Evolutionary conservation across 2,888 invertebrate genomes (phyloP).

Genomic region (Heteromyza rotundicornis): DNA sequence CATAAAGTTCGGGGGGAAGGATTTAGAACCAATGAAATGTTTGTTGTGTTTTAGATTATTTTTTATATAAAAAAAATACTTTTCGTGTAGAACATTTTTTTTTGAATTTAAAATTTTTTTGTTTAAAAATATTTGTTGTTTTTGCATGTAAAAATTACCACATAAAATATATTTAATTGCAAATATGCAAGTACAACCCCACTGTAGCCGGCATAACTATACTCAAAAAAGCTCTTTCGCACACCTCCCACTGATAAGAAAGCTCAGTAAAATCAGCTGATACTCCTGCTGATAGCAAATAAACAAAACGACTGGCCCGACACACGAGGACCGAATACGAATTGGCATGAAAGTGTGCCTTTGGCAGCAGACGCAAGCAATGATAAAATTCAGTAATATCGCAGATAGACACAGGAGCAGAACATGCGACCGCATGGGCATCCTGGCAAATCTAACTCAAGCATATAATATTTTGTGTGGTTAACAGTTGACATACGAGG

Average conservation of each 20-base stretch:
- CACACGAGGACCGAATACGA: not conserved
- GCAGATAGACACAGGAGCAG: not conserved
- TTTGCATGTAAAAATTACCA: too few species aligned
- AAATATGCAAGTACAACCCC: too few species aligned
- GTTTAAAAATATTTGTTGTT: too few species aligned
- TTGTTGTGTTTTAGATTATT: too few species aligned
- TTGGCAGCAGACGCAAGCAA: not conserved
- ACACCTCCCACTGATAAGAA: conserved; percentile 18
- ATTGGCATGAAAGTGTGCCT: conserved; percentile 1
- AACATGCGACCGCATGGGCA: not conserved
- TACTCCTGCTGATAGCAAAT: not conserved
- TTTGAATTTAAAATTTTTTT: too few species aligned
- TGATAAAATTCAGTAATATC: not conserved
- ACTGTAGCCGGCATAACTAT: conserved; percentile 16
- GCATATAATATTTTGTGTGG: not conserved
- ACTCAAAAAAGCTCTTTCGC: conserved; percentile 14
- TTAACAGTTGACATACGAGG: too few species aligned
- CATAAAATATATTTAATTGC: too few species aligned
- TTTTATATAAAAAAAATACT: too few species aligned
- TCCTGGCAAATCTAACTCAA: too few species aligned
- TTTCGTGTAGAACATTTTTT: too few species aligned
- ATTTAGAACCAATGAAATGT: too few species aligned
- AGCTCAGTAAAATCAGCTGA: conserved; percentile 15
- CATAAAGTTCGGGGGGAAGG: too few species aligned
- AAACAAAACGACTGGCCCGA: not conserved